These are phyloP conservation scores for Pteria penguin DNA, from an alignment of 2,888 invertebrate genomes.

Conservation along the genomic window DNA sequence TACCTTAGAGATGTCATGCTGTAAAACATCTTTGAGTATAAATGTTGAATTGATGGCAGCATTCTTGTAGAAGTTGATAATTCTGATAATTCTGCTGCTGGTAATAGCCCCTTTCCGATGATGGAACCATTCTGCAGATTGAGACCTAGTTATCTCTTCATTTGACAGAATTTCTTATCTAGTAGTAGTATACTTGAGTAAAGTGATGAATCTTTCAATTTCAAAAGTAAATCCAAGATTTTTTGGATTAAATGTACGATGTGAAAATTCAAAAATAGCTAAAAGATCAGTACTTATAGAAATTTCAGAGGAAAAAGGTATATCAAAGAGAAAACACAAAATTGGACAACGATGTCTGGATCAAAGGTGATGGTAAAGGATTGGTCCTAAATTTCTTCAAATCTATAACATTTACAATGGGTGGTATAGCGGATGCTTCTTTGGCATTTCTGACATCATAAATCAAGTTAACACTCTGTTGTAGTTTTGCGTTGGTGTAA, in stretches of 20 bases:
- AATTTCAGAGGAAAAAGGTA: background rate
- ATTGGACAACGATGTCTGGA: background rate
- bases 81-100: slow-evolving; percentile 3
- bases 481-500: slow-evolving; percentile 16
- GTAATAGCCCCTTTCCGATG: slow-evolving; percentile 27
- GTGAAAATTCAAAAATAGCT: slow-evolving; percentile 6
- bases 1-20: background rate
- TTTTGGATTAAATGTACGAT: background rate
- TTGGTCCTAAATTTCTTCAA: slow-evolving; percentile 14
- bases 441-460: slow-evolving; percentile 27
- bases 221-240: background rate
- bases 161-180: background rate
- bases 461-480: slow-evolving; percentile 20
- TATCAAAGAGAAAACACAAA: background rate
- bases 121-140: slow-evolving; percentile 30
- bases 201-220: slow-evolving; percentile 5
- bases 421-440: slow-evolving; percentile 11
- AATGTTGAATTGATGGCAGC: background rate
- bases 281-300: background rate
- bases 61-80: background rate
- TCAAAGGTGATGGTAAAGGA: background rate
- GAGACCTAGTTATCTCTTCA: slow-evolving; percentile 22
- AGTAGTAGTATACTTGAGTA: background rate
- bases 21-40: slow-evolving; percentile 18
- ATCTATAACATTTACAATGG: slow-evolving; percentile 31